Evolutionary conservation across 2,888 invertebrate genomes (phyloP), one percentile per base, ranked within the genome.

Genomic region (Brachylomia viminalis): DNA sequence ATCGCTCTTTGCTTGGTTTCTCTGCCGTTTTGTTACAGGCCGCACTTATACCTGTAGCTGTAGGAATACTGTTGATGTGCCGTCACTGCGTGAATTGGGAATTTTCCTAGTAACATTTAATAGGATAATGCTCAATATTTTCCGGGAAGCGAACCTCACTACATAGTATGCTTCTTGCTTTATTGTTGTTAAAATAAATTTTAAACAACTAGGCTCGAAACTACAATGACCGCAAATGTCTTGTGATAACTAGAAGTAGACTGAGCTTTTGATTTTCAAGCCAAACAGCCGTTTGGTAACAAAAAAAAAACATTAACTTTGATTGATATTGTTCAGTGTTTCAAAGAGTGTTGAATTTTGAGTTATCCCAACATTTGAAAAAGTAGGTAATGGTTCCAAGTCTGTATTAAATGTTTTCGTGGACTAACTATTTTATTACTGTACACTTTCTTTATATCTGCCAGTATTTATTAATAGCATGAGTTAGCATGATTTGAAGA

Each of bases 401-500:
- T 42, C 27, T 74, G 58, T n/a, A 52, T 59, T 56, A 56, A 45
- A 52, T 42, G 0, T 75, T 30, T 56, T 20, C 23, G 13, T 56
- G 47, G 20, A 68, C 72, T 83, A 83, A 78, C 49, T 72, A 20
- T 33, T 20, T 11, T 59, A 33, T 33, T 38, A 56, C 15, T 62
- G 1, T 61, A 38, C 30, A 52, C 49, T 71, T 69, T 45, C 13
- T 61, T 65, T 74, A 73, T 74, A 15, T 69, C 17, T 74, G 71
- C 73, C 52, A 72, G 20, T 68, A 58, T 56, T 69, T 61, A 68
- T 42, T 83, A 86, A 86, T 58, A 77, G 83, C 86, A 84, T 86
- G 83, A 80, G 38, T 42, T 23, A 54, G 84, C 84, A 84, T 84
- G 86, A 49, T 67, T 47, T 54, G 7, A 47, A 10, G 56, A 45